phyloP scores from a whole-genome alignment of 2,797 vertebrate genomes.

The Botia almorhae region DNA sequence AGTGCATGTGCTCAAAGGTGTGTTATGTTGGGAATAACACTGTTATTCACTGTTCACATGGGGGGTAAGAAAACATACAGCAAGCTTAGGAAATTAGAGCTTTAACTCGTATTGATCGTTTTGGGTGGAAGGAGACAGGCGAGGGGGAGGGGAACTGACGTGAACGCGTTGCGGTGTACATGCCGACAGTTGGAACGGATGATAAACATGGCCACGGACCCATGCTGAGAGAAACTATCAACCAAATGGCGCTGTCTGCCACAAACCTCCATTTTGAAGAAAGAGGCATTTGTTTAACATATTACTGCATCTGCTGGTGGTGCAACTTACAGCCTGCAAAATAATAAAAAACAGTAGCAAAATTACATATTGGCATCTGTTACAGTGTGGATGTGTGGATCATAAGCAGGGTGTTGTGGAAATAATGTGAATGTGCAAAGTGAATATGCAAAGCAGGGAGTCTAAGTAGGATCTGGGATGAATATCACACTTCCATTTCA shows the following conservation, averaged over 20 bases:
- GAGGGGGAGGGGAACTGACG: conserved; percentile 2
- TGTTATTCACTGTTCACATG: not conserved
- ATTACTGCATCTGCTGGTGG: conserved; percentile 59
- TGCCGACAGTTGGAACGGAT: not conserved
- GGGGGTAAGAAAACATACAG: conserved; percentile 38
- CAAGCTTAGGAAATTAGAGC: conserved; percentile 59
- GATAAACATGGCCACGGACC: conserved; percentile 17
- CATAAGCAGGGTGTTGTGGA: conserved; percentile 55
- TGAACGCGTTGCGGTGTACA: conserved; percentile 22
- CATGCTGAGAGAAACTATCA: conserved; percentile 57
- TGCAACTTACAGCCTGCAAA: conserved; percentile 50
- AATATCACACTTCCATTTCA: conserved; percentile 32
- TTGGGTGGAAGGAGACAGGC: conserved; percentile 32
- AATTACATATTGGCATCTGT: conserved; percentile 52
- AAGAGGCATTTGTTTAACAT: conserved; percentile 61
- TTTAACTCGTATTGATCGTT: conserved; percentile 62
- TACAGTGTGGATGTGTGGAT: conserved; percentile 36
- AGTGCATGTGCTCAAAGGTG: conserved; percentile 55
- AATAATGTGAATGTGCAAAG: conserved; percentile 44
- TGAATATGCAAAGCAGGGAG: conserved; percentile 33
- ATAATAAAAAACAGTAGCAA: conserved; percentile 51
- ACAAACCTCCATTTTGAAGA: conserved; percentile 59
- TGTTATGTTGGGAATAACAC: conserved; percentile 55
- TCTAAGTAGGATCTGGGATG: conserved; percentile 30
- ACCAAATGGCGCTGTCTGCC: conserved; percentile 60